A percentile compares a stretch with the other conserved stretches of the same genome.
These are phyloP conservation scores for Morelia viridis DNA, from an alignment of 2,797 vertebrate species.

Conservation along the genomic window DNA sequence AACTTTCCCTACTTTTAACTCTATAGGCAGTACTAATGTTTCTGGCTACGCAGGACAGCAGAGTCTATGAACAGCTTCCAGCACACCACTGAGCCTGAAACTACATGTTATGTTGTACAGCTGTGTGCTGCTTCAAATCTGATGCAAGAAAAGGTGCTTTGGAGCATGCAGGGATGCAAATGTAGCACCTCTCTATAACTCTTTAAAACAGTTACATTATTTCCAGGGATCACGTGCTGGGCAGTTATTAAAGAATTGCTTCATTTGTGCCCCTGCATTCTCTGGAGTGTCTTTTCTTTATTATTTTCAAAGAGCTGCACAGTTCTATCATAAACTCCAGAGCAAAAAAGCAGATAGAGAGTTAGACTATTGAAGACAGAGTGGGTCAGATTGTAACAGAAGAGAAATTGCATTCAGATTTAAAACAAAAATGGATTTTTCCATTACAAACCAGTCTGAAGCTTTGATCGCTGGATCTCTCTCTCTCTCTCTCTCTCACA, in stretches of 20 bases:
- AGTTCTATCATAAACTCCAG: too few species aligned
- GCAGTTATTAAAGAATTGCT: too few species aligned
- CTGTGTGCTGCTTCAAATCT: too few species aligned
- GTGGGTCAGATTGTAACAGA: neutral
- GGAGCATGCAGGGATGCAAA: too few species aligned
- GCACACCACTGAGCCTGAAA: too few species aligned
- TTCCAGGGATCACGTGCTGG: too few species aligned
- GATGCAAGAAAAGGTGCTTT: too few species aligned
- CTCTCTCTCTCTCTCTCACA: neutral
- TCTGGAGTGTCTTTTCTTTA: too few species aligned
- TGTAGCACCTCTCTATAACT: too few species aligned
- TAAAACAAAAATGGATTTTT: conserved; percentile 4
- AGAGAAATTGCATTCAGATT: neutral
- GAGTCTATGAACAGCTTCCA: neutral
- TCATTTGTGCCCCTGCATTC: too few species aligned
- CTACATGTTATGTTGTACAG: neutral
- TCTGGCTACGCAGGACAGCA: neutral
- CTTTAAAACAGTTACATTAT: too few species aligned
- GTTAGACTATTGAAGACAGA: neutral
- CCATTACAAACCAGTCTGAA: neutral
- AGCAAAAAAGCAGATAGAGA: neutral
- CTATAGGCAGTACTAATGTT: neutral
- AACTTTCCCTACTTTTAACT: neutral
- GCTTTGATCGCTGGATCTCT: neutral
- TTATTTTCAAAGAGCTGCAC: too few species aligned